These are phyloP conservation scores for Diachasma alloeum DNA, from an alignment of 1,140 invertebrate species.

Conservation along the genomic window DNA sequence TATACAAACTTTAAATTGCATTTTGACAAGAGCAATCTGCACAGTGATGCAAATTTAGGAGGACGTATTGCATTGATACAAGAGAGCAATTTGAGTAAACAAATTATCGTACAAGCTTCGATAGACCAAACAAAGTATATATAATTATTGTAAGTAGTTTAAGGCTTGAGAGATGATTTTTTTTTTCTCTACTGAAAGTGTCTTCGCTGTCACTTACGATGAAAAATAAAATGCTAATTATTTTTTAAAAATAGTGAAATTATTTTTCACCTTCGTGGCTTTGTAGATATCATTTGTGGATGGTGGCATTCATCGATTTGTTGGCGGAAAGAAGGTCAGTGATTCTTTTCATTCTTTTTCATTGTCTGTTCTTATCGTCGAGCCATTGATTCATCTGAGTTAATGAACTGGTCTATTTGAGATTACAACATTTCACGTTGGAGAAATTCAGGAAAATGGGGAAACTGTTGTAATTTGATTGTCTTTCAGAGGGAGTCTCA, in stretches of 20 bases:
- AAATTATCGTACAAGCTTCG: conserved; percentile 32
- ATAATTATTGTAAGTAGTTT: conserved; percentile 10
- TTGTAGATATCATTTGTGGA: too few relatives aligned
- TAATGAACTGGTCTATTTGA: too few relatives aligned
- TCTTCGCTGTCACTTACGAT: conserved; percentile 17
- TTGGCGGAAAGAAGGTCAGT: too few relatives aligned
- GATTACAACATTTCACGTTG: too few relatives aligned
- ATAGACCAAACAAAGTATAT: conserved; percentile 31
- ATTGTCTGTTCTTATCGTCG: too few relatives aligned
- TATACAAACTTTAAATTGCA: conserved; percentile 13
- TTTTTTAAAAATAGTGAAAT: not conserved
- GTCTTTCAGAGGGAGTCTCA: too few relatives aligned
- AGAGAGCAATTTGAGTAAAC: not conserved
- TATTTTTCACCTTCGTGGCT: not conserved
- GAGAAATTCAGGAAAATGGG: too few relatives aligned
- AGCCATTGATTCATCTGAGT: too few relatives aligned
- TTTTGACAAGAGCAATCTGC: conserved; percentile 13
- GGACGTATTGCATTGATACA: conserved; percentile 9
- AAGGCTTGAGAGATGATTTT: conserved; percentile 14
- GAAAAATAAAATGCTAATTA: conserved; percentile 19
- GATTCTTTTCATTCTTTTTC: too few relatives aligned
- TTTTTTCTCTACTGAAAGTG: conserved; percentile 27
- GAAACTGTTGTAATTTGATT: too few relatives aligned
- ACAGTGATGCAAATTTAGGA: conserved; percentile 18
- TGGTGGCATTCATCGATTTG: too few relatives aligned